Conservation (phyloP, 1,140 invertebrate species). For the Melitaea cinxia region DNA sequence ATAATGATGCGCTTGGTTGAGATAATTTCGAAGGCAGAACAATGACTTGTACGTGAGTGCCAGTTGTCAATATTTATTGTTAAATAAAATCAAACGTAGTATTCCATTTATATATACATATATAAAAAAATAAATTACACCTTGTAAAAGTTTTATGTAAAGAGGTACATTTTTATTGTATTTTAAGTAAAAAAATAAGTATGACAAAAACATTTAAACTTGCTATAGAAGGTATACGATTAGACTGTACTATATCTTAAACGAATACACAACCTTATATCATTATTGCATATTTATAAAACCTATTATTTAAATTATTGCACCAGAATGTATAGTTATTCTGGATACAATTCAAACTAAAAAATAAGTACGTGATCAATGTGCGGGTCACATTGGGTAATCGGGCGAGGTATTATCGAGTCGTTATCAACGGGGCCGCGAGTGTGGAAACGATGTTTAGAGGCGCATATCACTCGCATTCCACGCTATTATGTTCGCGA, state of each 20-base stretch:
- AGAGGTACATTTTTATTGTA: too few relatives aligned
- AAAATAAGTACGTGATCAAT: constrained; percentile 10
- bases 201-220: too few relatives aligned
- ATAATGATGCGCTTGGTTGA: constrained; percentile 13
- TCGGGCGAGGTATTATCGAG: constrained; percentile 67
- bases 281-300: too few relatives aligned
- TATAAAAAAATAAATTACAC: too few relatives aligned
- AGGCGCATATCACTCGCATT: constrained; percentile 48
- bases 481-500: constrained; percentile 72
- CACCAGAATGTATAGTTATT: neutral
- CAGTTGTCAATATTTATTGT: constrained; percentile 1
- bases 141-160: too few relatives aligned
- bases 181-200: too few relatives aligned
- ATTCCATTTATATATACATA: too few relatives aligned
- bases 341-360: neutral
- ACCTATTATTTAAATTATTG: neutral
- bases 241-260: too few relatives aligned
- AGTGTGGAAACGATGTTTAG: constrained; percentile 51
- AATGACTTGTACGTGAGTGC: neutral
- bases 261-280: too few relatives aligned
- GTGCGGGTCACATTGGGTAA: constrained; percentile 71
- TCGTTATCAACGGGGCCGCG: constrained; percentile 65
- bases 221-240: too few relatives aligned
- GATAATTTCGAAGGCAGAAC: constrained; percentile 4
- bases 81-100: neutral